Base-by-base conservation (phyloP, 2,113 vertebrate genomes). In the Cyanocitta stelleri region DNA sequence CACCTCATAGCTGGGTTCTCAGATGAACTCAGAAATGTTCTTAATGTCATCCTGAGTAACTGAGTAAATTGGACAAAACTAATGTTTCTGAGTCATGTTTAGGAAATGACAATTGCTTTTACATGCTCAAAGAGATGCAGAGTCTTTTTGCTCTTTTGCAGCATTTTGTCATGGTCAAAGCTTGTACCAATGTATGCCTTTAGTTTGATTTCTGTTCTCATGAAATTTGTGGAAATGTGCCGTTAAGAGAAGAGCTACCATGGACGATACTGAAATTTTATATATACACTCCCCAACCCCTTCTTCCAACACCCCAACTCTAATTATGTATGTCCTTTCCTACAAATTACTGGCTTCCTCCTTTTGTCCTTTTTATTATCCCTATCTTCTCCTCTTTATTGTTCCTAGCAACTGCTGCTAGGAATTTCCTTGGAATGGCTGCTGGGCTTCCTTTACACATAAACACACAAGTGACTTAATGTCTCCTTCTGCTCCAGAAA, bases 321-420 rank as follows among this genome's bases (percentile, higher is more conserved):
- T 90, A 86, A 69, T 73, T 56, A 44, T 22, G 7, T 43, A 13
- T 32, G 11, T 61, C 11, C 33, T 72, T 5, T 62, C 26, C 18
- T 55, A 48, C 14, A 59, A 78, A 67, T 63, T 63, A 32, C 15
- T 76, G 44, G 2, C 44, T 92, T 88, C 54, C 49, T 90, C 11
- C 67, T 85, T 95, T 91, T 85, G n/a, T 87, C 1, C 11, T 75
- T 89, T 89, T 81, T 79, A 43, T 85, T 49, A 63, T 72, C 30
- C 16, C 13, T 51, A 72, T 26, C 16, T 85, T 85, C 24, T 82
- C 6, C 15, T 94, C n/a, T 48, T 78, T 39, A 39, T 66, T 83
- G 9, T 15, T 88, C 22, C 35, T 64, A 75, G 35, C 8, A 76
- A 63, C 39, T 85, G 43, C 62, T 92, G 35, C 44, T 76, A 24